Conservation (phyloP, 2,888 invertebrate genomes). For the Spodoptera littoralis region DNA sequence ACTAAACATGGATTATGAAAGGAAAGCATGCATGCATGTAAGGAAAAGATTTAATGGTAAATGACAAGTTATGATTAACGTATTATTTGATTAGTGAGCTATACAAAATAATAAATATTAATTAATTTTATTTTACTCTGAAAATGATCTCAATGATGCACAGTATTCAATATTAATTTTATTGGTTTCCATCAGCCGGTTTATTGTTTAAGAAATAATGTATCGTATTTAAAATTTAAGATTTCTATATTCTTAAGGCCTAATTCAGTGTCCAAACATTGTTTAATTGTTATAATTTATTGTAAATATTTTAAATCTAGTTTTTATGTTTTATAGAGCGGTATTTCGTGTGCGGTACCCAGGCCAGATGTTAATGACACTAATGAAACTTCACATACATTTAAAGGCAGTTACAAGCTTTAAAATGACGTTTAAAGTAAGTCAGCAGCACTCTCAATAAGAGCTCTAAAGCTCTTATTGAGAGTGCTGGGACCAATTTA, state of each 20-base stretch:
- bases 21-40: too few relatives aligned
- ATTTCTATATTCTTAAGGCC: constrained; percentile 1
- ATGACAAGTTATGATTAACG: constrained; percentile 1
- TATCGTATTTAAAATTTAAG: constrained; percentile 34
- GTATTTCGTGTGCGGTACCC: too few relatives aligned
- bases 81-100: constrained; percentile 2
- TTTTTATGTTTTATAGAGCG: constrained; percentile 10
- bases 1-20: too few relatives aligned
- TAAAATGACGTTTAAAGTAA: too few relatives aligned
- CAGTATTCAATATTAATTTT: constrained; percentile 74
- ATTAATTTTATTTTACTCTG: constrained; percentile 54
- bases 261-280: constrained; percentile 6
- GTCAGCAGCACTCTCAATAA: too few relatives aligned
- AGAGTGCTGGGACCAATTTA: too few relatives aligned
- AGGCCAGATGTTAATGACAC: too few relatives aligned
- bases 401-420: too few relatives aligned
- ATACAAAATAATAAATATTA: constrained; percentile 1
- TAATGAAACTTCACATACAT: too few relatives aligned
- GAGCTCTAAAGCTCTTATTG: too few relatives aligned
- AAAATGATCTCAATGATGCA: constrained; percentile 81
- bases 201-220: constrained; percentile 51
- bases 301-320: constrained; percentile 25
- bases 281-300: constrained; percentile 21
- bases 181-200: constrained; percentile 42
- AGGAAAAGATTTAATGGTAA: too few relatives aligned